Percentiles rank a stretch among this genome's conserved stretches.
These are phyloP conservation scores for Dicyrtoma fusca DNA, from an alignment of 2,888 invertebrate species.

Conservation along the genomic window DNA sequence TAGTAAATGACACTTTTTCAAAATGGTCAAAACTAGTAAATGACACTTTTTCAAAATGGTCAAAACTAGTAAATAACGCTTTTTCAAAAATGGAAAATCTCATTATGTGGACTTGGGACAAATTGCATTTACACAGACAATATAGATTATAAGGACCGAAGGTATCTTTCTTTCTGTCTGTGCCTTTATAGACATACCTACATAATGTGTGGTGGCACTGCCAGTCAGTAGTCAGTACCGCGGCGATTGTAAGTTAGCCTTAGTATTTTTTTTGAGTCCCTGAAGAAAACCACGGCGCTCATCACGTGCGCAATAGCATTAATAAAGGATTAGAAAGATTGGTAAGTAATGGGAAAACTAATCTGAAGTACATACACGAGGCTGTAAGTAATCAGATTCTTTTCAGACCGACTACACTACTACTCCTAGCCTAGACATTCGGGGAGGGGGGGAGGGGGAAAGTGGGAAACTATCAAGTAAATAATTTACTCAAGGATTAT, in stretches of 20 bases:
- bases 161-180: neutral
- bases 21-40: no score
- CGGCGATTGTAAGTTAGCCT: neutral
- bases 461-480: slow-evolving; percentile 18
- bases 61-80: no score
- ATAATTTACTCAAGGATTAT: slow-evolving; percentile 17
- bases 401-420: no score
- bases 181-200: neutral
- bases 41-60: no score
- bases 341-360: slow-evolving; percentile 29
- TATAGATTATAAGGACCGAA: neutral
- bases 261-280: no score
- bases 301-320: slow-evolving; percentile 26
- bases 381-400: neutral
- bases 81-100: no score
- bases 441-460: slow-evolving; percentile 1
- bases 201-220: neutral
- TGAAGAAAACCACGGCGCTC: neutral
- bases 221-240: no score
- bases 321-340: slow-evolving; percentile 32
- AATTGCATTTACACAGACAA: neutral
- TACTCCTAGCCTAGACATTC: neutral
- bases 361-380: slow-evolving; percentile 22
- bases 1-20: no score
- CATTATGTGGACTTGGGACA: no score